Percentiles rank a stretch among this genome's conserved stretches.
Evolutionary conservation across 2,113 vertebrate genomes (phyloP).

Genomic region (Heloderma charlesbogerti): DNA sequence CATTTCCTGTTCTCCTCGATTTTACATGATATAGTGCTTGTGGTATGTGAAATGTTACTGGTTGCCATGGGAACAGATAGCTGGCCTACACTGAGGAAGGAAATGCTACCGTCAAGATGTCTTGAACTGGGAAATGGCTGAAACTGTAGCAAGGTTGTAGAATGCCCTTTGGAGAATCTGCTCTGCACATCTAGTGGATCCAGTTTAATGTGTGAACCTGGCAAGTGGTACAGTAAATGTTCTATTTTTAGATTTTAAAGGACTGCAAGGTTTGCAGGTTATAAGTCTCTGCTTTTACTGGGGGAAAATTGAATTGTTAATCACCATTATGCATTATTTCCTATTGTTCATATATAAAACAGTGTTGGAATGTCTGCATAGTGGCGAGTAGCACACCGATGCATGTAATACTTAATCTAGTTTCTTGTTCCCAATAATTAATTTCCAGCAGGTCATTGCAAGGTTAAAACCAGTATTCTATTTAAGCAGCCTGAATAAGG

Average conservation of each 20-base stretch:
- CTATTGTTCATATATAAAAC: background rate
- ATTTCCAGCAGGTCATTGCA: background rate
- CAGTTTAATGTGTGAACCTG: constrained; percentile 27
- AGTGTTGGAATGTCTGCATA: background rate
- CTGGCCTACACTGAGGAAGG: constrained; percentile 59
- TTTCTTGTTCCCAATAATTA: background rate
- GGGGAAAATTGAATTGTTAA: constrained; percentile 27
- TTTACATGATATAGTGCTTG: constrained; percentile 60
- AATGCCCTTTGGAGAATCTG: constrained; percentile 41
- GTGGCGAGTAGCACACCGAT: background rate
- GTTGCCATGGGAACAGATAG: constrained; percentile 80
- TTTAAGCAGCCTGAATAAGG: background rate
- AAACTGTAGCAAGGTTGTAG: background rate
- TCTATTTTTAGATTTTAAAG: constrained; percentile 44
- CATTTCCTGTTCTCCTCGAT: constrained; percentile 71
- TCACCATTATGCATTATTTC: background rate
- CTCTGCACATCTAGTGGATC: background rate
- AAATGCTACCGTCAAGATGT: constrained; percentile 29
- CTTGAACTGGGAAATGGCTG: constrained; percentile 53
- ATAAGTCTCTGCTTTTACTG: constrained; percentile 4
- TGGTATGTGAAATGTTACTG: constrained; percentile 70
- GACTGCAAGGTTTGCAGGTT: constrained; percentile 7
- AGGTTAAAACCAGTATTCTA: constrained; percentile 2
- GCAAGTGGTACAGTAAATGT: background rate
- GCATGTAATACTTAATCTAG: background rate